Conservation (phyloP, 1,140 invertebrate genomes). For the Pygmarrhopalites habei region DNA sequence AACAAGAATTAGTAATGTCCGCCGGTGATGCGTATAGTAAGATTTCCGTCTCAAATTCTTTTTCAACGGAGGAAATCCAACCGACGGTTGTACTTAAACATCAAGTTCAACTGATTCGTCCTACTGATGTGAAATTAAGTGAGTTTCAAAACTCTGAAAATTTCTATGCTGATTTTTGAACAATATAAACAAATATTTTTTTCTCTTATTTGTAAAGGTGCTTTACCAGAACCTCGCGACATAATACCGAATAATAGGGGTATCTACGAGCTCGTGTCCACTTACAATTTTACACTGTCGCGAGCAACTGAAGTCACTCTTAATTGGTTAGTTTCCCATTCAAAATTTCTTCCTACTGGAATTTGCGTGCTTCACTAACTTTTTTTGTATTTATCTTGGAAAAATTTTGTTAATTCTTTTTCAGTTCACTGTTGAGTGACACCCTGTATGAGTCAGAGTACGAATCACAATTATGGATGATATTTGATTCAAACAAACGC, state of each 20-base stretch:
- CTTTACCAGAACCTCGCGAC: constrained; percentile 64
- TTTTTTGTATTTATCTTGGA: no score
- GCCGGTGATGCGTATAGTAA: constrained; percentile 68
- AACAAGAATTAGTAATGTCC: constrained; percentile 55
- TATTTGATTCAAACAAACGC: constrained; percentile 89
- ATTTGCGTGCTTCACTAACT: no score
- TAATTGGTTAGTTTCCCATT: constrained; percentile 50
- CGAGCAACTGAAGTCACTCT: constrained; percentile 77
- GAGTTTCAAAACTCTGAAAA: no score
- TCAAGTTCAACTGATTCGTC: constrained; percentile 68
- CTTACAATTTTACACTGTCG: constrained; percentile 73
- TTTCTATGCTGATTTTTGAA: constrained; percentile 12
- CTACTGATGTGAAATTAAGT: constrained; percentile 15
- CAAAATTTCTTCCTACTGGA: no score
- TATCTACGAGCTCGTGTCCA: constrained; percentile 81
- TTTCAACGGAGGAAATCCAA: constrained; percentile 71
- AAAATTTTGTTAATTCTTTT: no score
- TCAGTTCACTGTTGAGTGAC: constrained; percentile 67
- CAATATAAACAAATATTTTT: constrained; percentile 46
- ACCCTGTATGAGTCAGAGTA: constrained; percentile 89
- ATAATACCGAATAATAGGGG: constrained; percentile 74
- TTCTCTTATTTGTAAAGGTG: constrained; percentile 61
- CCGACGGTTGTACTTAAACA: constrained; percentile 68
- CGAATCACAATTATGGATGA: constrained; percentile 92
- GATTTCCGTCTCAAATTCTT: constrained; percentile 58